phyloP scores from a whole-genome alignment of 2,113 vertebrate genomes.

The Dromas ardeola region DNA sequence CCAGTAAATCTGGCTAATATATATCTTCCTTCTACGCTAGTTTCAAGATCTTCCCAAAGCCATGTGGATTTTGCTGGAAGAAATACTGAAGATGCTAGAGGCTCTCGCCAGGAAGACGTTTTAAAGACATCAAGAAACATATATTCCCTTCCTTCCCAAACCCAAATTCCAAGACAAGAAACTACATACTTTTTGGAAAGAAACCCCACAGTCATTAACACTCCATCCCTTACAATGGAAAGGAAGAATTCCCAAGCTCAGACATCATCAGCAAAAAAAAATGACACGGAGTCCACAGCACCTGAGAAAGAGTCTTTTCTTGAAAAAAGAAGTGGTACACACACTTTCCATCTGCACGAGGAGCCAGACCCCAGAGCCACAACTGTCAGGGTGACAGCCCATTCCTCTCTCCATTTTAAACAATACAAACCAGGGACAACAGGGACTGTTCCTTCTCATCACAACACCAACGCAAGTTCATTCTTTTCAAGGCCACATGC shows the following conservation, averaged over 20 bases:
- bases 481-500: neutral
- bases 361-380: neutral
- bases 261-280: fast-evolving
- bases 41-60: conserved; percentile 18
- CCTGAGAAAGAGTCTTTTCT: neutral
- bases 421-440: neutral
- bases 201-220: neutral
- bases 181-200: neutral
- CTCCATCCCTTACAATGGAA: neutral
- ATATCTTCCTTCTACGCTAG: neutral
- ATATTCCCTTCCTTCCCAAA: neutral
- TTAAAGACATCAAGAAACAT: neutral
- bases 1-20: neutral
- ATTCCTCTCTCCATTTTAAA: neutral
- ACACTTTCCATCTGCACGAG: neutral
- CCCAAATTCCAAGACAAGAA: neutral
- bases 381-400: neutral
- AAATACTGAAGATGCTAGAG: neutral
- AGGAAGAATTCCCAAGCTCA: neutral
- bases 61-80: neutral
- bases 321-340: neutral
- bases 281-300: neutral
- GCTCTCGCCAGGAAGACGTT: neutral
- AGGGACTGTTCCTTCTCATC: neutral
- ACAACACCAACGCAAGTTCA: neutral